phyloP scores from a whole-genome alignment of 2,797 vertebrate genomes.

The Florisuga fusca region DNA sequence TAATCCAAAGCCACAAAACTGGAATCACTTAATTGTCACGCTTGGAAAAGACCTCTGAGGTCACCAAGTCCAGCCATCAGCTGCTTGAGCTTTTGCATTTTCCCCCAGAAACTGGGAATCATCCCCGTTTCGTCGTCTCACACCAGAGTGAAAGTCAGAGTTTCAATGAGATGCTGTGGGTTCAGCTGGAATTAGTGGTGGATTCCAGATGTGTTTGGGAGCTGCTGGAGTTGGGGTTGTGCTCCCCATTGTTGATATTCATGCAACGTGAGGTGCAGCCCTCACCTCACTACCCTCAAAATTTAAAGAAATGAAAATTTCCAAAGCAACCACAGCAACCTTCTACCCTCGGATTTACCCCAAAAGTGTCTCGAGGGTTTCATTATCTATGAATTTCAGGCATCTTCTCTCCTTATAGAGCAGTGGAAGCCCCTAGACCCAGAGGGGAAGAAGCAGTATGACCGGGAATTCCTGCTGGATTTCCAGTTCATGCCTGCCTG shows the following conservation, averaged over 20 bases:
- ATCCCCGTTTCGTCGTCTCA: rapidly evolving
- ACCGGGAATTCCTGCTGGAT: slow-evolving; percentile 83
- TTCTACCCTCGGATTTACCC: background rate
- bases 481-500: slow-evolving; percentile 85
- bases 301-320: background rate
- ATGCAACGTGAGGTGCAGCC: rapidly evolving
- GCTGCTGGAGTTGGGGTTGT: background rate
- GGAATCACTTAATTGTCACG: no score
- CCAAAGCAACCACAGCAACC: background rate
- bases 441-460: slow-evolving; percentile 83
- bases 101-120: background rate
- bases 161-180: rapidly evolving
- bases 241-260: rapidly evolving
- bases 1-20: no score
- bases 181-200: background rate
- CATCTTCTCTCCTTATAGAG: slow-evolving; percentile 60
- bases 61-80: no score
- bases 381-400: slow-evolving; percentile 14
- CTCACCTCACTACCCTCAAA: background rate
- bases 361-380: background rate
- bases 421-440: slow-evolving; percentile 80
- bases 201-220: rapidly evolving
- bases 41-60: no score
- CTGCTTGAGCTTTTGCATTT: background rate
- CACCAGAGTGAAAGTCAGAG: background rate